phyloP scores from a whole-genome alignment of 2,888 invertebrate species.

The Leucania comma region DNA sequence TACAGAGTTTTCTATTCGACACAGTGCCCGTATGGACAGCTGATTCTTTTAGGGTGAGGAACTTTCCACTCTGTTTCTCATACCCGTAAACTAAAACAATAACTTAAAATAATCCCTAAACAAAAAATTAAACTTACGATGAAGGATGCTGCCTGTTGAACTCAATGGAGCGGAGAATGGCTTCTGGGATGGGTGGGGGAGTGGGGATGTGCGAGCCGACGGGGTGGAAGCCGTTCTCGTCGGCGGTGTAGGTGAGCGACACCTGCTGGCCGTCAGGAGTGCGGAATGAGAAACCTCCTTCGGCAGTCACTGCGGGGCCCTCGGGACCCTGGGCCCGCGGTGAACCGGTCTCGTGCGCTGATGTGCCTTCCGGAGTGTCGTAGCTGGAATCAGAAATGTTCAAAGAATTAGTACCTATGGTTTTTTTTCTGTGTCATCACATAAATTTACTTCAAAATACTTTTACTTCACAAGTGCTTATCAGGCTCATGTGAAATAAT shows the following conservation, averaged over 20 bases:
- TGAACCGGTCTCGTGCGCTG: conserved; percentile 90
- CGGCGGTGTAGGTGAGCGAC: conserved; percentile 92
- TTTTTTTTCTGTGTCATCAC: too few relatives aligned
- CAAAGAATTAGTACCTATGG: background rate
- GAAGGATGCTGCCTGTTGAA: conserved; percentile 81
- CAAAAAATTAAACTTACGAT: conserved; percentile 68
- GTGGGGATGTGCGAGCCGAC: conserved; percentile 91
- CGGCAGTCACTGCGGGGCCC: conserved; percentile 90
- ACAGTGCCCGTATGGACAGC: too few relatives aligned
- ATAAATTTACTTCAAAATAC: too few relatives aligned
- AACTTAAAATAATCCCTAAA: too few relatives aligned
- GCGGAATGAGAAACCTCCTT: conserved; percentile 92
- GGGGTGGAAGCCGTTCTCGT: conserved; percentile 93
- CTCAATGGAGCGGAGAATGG: conserved; percentile 89
- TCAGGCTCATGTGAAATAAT: too few relatives aligned
- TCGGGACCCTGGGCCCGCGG: conserved; percentile 91
- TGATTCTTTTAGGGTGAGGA: too few relatives aligned
- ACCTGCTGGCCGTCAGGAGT: conserved; percentile 92
- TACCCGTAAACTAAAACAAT: too few relatives aligned
- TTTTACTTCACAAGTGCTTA: too few relatives aligned
- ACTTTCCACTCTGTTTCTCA: too few relatives aligned
- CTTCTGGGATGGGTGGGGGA: conserved; percentile 91
- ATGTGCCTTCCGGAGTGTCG: conserved; percentile 92
- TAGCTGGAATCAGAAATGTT: conserved; percentile 81
- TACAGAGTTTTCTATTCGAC: too few relatives aligned